phyloP scores from a whole-genome alignment of 1,140 invertebrate genomes.

The Bombus pyrosoma region DNA sequence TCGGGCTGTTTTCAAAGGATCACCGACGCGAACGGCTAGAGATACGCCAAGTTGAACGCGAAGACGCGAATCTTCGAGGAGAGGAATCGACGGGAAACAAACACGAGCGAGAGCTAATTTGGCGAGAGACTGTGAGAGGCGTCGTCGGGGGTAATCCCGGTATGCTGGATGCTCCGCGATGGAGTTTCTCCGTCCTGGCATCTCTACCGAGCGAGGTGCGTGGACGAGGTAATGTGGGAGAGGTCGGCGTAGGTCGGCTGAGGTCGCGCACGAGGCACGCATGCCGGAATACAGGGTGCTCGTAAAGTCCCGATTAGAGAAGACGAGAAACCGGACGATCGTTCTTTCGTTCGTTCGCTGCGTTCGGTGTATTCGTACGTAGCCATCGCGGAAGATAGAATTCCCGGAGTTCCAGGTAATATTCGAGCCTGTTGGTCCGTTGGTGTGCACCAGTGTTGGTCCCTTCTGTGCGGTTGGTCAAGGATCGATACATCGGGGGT shows the following conservation, averaged over 20 bases:
- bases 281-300: slow-evolving; percentile 74
- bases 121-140: neutral
- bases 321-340: slow-evolving; percentile 42
- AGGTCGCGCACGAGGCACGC: slow-evolving; percentile 71
- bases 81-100: slow-evolving; percentile 18
- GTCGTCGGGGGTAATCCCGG: slow-evolving; percentile 36
- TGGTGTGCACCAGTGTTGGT: neutral
- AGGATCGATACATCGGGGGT: slow-evolving; percentile 48
- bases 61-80: neutral
- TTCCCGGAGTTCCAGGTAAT: slow-evolving; percentile 72
- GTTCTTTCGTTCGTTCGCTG: neutral
- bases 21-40: neutral
- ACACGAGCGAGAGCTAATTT: slow-evolving; percentile 44
- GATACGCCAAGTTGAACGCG: slow-evolving; percentile 2
- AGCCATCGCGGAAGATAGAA: slow-evolving; percentile 41
- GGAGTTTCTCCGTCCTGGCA: slow-evolving; percentile 19
- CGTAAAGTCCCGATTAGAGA: slow-evolving; percentile 74
- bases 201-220: slow-evolving; percentile 60
- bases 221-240: slow-evolving; percentile 76
- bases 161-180: neutral
- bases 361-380: neutral
- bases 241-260: slow-evolving; percentile 72
- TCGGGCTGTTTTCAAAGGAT: slow-evolving; percentile 10
- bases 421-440: slow-evolving; percentile 35
- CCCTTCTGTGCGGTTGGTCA: neutral